Percentiles rank a stretch among this genome's conserved stretches.
phyloP scores from a whole-genome alignment of 2,113 vertebrate species.

The Platichthys flesus region DNA sequence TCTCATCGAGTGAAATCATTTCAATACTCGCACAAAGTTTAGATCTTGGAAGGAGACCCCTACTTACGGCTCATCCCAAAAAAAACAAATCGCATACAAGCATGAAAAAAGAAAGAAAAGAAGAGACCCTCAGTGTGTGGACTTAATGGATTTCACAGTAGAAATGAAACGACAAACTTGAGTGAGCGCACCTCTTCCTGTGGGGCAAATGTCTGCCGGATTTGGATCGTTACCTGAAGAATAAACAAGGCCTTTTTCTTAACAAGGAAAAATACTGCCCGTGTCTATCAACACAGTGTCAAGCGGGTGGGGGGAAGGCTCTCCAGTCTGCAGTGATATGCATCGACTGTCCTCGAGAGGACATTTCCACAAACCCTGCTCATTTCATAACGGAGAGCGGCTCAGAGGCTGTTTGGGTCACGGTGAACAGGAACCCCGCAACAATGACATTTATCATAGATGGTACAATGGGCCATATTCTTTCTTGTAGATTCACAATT shows the following conservation, averaged over 20 bases:
- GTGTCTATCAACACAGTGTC: constrained; percentile 78
- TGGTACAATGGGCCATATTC: constrained; percentile 9
- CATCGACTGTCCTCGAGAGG: constrained; percentile 77
- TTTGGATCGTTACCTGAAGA: constrained; percentile 82
- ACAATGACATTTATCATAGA: constrained; percentile 61
- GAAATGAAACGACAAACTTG: constrained; percentile 83
- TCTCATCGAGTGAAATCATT: constrained; percentile 41
- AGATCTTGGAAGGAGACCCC: constrained; percentile 30
- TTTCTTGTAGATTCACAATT: constrained; percentile 19
- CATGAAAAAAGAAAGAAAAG: constrained; percentile 49
- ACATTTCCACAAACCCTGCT: constrained; percentile 65
- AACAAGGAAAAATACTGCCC: constrained; percentile 77
- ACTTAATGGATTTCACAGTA: constrained; percentile 85
- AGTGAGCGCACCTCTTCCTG: constrained; percentile 81
- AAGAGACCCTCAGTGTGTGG: constrained; percentile 54
- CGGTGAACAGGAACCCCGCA: constrained; percentile 43
- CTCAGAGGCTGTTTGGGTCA: constrained; percentile 43
- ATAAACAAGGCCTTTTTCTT: constrained; percentile 79
- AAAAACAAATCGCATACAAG: constrained; percentile 56
- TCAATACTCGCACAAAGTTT: constrained; percentile 33
- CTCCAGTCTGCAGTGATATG: constrained; percentile 73
- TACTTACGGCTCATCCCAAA: constrained; percentile 28
- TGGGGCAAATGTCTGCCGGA: constrained; percentile 80
- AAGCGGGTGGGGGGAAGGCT: constrained; percentile 66
- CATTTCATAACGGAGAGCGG: constrained; percentile 62